A percentile compares a stretch with the other conserved stretches of the same genome.
phyloP scores from a whole-genome alignment of 2,797 vertebrate species.

The Lacerta agilis region DNA sequence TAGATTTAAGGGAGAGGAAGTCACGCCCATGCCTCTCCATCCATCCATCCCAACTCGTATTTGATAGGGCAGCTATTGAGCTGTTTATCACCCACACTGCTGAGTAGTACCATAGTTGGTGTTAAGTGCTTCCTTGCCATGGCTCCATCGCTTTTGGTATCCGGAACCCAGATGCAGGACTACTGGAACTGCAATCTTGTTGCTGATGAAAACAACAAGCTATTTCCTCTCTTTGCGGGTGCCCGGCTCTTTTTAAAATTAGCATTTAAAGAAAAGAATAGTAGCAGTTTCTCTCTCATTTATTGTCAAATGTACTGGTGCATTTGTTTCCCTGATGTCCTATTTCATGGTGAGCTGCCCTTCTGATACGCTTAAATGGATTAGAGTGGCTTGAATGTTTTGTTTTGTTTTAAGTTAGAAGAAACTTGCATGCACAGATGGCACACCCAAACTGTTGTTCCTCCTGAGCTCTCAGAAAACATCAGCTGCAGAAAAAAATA shows the following conservation, averaged over 20 bases:
- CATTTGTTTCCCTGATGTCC: background rate
- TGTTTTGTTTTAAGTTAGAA: background rate
- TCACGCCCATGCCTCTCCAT: background rate
- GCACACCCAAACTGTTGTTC: background rate
- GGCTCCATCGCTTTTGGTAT: background rate
- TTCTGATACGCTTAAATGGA: background rate
- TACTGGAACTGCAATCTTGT: background rate
- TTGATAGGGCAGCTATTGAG: rapidly evolving
- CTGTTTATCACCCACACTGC: background rate
- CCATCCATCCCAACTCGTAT: background rate
- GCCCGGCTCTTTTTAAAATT: background rate
- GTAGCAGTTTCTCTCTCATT: background rate
- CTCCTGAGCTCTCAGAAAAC: background rate
- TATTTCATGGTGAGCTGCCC: conserved; percentile 2
- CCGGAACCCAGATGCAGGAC: background rate
- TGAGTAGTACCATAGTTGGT: conserved; percentile 2
- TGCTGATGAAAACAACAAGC: background rate
- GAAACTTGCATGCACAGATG: background rate
- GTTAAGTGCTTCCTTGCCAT: background rate
- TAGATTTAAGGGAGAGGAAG: conserved; percentile 25
- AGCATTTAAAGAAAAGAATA: background rate
- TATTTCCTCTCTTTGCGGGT: background rate
- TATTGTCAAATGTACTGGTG: background rate
- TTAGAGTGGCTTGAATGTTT: background rate
- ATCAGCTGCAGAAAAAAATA: background rate